phyloP scores from a whole-genome alignment of 2,113 vertebrate species.

The Pteruthius melanotis region DNA sequence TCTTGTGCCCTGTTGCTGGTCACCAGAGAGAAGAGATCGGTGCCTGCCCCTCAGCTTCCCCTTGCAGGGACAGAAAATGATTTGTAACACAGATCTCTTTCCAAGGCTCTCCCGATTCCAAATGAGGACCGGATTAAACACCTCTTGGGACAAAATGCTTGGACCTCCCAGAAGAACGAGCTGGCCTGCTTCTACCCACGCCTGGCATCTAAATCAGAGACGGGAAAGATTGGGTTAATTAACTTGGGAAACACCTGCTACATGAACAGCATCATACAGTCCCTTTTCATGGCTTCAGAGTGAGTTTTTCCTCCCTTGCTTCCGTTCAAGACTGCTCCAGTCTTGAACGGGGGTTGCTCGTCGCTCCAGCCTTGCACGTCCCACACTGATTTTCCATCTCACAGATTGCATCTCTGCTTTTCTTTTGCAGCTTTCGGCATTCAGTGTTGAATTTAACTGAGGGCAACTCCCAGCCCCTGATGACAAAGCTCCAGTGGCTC shows the following conservation, averaged over 20 bases:
- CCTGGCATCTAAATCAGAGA: conserved; percentile 79
- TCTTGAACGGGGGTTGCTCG: not conserved
- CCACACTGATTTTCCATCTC: not conserved
- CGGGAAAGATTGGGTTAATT: conserved; percentile 81
- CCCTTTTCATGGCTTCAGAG: conserved; percentile 84
- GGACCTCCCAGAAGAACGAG: conserved; percentile 81
- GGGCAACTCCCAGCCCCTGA: conserved; percentile 79
- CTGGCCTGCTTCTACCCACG: conserved; percentile 77
- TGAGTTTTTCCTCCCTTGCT: conserved; percentile 60
- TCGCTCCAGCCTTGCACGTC: fast-evolving
- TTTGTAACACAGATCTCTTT: not conserved
- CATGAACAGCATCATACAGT: conserved; percentile 84
- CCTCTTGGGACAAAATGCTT: conserved; percentile 79
- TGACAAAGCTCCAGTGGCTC: conserved; percentile 82
- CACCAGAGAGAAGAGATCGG: not conserved
- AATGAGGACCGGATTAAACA: conserved; percentile 82
- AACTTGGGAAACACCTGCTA: conserved; percentile 85
- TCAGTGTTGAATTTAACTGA: conserved; percentile 77
- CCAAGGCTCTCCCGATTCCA: conserved; percentile 76
- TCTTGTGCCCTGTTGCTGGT: not conserved
- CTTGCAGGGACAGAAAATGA: not conserved
- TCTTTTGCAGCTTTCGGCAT: conserved; percentile 75
- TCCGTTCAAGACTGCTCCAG: not conserved
- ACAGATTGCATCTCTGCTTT: not conserved
- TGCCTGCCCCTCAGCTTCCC: not conserved